Evolutionary conservation across 2,888 invertebrate species (phyloP).

Genomic region (Petrophora chlorosata): DNA sequence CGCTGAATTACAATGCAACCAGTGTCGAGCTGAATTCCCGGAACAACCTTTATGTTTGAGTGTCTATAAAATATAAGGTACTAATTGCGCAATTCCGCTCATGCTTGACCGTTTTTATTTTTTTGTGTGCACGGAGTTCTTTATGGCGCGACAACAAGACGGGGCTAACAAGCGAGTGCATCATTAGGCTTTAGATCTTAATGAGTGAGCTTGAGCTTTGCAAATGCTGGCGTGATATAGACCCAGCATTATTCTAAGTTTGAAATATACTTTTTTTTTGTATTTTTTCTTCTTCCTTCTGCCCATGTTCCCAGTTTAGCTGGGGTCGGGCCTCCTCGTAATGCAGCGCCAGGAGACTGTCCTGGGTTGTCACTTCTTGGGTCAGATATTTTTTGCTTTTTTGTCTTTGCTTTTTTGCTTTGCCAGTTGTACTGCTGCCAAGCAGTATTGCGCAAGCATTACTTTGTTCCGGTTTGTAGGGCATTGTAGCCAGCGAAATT

Average conservation of each 20-base stretch:
- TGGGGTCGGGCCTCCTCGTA: too few species aligned
- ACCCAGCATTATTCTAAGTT: constrained; percentile 32
- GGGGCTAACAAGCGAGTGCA: constrained; percentile 64
- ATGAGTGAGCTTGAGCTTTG: constrained; percentile 52
- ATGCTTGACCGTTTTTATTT: constrained; percentile 43
- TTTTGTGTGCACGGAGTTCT: constrained; percentile 42
- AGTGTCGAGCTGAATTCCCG: constrained; percentile 16
- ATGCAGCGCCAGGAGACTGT: too few species aligned
- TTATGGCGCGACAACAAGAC: constrained; percentile 54
- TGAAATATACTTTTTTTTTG: too few species aligned
- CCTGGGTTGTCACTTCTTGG: too few species aligned
- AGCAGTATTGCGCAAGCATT: too few species aligned
- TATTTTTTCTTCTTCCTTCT: too few species aligned
- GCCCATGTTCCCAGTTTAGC: too few species aligned
- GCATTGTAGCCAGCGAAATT: too few species aligned
- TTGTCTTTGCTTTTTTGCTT: too few species aligned
- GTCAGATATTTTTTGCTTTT: too few species aligned
- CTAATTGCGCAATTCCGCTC: constrained; percentile 37
- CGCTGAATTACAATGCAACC: constrained; percentile 17
- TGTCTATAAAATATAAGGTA: constrained; percentile 21
- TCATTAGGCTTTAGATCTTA: constrained; percentile 63
- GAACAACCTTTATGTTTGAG: constrained; percentile 17
- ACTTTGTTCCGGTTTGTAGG: too few species aligned
- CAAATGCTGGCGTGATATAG: constrained; percentile 34
- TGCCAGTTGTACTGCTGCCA: too few species aligned